These are phyloP conservation scores for Thalassophryne amazonica DNA, from an alignment of 2,797 vertebrate genomes.

Conservation along the genomic window DNA sequence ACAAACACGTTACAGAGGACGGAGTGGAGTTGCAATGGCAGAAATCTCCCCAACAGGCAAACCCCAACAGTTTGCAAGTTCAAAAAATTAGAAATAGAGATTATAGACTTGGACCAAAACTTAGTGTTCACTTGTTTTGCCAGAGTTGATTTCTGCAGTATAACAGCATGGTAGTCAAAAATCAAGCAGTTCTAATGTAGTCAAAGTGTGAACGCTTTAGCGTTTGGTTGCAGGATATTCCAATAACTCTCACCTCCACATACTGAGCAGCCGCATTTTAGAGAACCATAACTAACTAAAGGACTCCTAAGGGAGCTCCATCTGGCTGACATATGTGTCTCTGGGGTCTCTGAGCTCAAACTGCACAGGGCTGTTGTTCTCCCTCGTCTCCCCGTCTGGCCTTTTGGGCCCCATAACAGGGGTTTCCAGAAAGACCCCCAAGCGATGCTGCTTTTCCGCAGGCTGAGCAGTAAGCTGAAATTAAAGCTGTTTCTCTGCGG, in stretches of 20 bases:
- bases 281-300: slow-evolving; percentile 58
- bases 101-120: no score
- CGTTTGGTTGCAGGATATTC: slow-evolving; percentile 19
- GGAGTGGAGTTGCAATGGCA: no score
- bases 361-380: slow-evolving; percentile 57
- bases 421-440: slow-evolving; percentile 75
- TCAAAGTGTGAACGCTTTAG: no score
- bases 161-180: no score
- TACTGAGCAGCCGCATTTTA: slow-evolving; percentile 45
- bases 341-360: slow-evolving; percentile 51
- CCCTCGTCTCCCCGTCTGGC: slow-evolving; percentile 64
- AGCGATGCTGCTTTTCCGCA: slow-evolving; percentile 58
- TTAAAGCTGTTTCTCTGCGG: slow-evolving; percentile 77
- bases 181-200: background rate
- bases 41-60: no score
- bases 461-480: slow-evolving; percentile 73
- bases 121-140: no score
- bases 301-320: slow-evolving; percentile 45
- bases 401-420: slow-evolving; percentile 61
- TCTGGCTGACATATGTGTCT: slow-evolving; percentile 65
- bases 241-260: slow-evolving; percentile 37
- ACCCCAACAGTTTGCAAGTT: no score
- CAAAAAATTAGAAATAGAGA: no score
- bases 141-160: no score
- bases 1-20: no score